Percentiles rank a stretch among this genome's conserved stretches.
These are phyloP conservation scores for Sylvicola fuscatus DNA, from an alignment of 2,888 invertebrate species.

Conservation along the genomic window DNA sequence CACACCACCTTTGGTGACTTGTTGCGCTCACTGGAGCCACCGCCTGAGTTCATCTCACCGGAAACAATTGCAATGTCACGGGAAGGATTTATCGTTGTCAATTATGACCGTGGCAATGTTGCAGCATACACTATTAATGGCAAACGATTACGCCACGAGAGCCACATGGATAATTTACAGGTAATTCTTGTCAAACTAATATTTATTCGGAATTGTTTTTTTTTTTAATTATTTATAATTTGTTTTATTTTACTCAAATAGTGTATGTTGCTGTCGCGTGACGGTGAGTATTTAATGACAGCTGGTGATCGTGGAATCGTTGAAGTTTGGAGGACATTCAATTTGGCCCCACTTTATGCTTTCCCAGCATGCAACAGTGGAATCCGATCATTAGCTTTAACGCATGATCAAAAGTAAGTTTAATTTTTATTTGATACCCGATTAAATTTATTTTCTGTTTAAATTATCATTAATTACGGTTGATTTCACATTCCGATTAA, in stretches of 20 bases:
- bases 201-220: slow-evolving; percentile 1
- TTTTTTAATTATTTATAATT: slow-evolving; percentile 1
- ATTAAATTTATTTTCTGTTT: slow-evolving; percentile 4
- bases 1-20: slow-evolving; percentile 97
- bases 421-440: not conserved
- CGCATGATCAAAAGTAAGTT: slow-evolving; percentile 94
- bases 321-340: slow-evolving; percentile 96
- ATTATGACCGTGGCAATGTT: slow-evolving; percentile 80
- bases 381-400: slow-evolving; percentile 82
- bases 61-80: slow-evolving; percentile 85
- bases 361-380: slow-evolving; percentile 95
- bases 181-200: slow-evolving; percentile 26
- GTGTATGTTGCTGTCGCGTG: slow-evolving; percentile 85
- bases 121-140: slow-evolving; percentile 93
- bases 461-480: no score
- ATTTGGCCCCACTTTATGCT: slow-evolving; percentile 89
- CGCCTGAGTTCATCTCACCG: slow-evolving; percentile 51
- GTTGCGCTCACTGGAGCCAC: slow-evolving; percentile 71
- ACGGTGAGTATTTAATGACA: slow-evolving; percentile 97
- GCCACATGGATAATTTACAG: slow-evolving; percentile 89
- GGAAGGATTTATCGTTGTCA: slow-evolving; percentile 89
- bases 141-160: slow-evolving; percentile 67
- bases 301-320: slow-evolving; percentile 95
- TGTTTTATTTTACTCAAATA: slow-evolving; percentile 21
- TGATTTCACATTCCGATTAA: no score